phyloP scores from a whole-genome alignment of 2,797 vertebrate species.

The Schizopygopsis pylzovi region DNA sequence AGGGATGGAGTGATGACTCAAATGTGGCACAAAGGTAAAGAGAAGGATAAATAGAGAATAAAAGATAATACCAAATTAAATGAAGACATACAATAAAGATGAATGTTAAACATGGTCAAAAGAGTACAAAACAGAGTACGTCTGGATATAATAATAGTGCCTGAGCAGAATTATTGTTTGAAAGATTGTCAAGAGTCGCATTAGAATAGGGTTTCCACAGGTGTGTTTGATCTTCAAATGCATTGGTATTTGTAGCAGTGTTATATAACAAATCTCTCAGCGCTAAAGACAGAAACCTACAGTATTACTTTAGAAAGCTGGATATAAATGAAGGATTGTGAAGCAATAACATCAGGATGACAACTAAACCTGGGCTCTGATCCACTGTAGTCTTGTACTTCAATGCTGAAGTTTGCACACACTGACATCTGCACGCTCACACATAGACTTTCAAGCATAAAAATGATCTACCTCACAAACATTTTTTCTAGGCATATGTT shows the following conservation, averaged over 20 bases:
- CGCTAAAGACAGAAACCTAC: not conserved
- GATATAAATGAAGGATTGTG: conserved; percentile 24
- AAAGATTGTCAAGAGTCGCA: not conserved
- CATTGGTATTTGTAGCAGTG: not conserved
- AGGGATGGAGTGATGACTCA: not conserved
- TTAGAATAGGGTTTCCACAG: not conserved
- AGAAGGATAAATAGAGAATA: not conserved
- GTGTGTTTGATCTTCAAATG: conserved; percentile 16
- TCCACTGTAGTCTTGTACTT: conserved; percentile 3
- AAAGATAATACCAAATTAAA: not conserved
- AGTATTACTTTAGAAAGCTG: conserved; percentile 26
- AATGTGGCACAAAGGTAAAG: not conserved
- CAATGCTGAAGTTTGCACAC: not conserved
- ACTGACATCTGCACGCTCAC: not conserved
- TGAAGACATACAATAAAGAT: not conserved
- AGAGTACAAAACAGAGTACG: not conserved
- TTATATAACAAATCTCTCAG: conserved; percentile 13
- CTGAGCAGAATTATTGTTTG: not conserved
- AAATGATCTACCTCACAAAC: not conserved
- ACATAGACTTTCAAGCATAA: not conserved
- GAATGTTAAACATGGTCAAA: not conserved
- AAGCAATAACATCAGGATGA: conserved; percentile 42
- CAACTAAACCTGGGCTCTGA: conserved; percentile 15
- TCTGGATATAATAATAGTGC: not conserved
- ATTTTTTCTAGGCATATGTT: not conserved